Base-by-base conservation (phyloP, 2,113 vertebrate genomes). In the Hydrolagus affinis region DNA sequence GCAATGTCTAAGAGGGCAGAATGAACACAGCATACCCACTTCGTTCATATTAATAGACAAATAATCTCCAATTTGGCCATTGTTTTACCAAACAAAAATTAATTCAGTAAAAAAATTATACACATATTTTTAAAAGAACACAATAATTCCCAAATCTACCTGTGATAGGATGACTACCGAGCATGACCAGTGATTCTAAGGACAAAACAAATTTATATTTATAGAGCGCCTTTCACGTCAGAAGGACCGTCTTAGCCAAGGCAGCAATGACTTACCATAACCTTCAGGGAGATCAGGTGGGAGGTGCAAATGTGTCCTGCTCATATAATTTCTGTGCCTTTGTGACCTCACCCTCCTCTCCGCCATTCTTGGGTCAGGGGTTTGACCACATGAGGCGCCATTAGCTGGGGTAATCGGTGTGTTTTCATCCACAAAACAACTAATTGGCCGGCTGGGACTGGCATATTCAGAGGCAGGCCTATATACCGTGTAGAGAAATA, bases 311-410 rank as follows among this genome's bases (percentile, higher is more conserved):
- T 98, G 97, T 10, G 97, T 98, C 86, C 97, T 95, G 92, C 97
- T 98, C 97, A 98, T 98, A 91, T 98, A 98, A 93, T 98, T 98
- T 73, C 97, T 93, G 89, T 98, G 97, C 73, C 96, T 90, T 87
- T 98, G 97, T 0, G 97, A 98, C 86, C 97, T 92, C 75, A 97
- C 96, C 86, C 96, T 94, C 86, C 96, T 94, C 89, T 97, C 96
- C 1, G 94, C 94, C 86, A 95, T 87, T 59, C 95, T 93, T 57
- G 94, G 95, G 75, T 96, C 97, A 0, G 94, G 91, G 0, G 91
- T 91, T 85, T 96, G 96, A 85, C 93, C 95, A 8, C 94, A 95
- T 32, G 95, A 95, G 0, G 96, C 97, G 57, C 97, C 96, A 2
- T 98, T 97, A 3, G 95, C 96, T 88, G 94, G 95, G 87, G 95